These are phyloP conservation scores for Parasteatoda tepidariorum DNA, from an alignment of 1,140 invertebrate species.

Conservation along the genomic window DNA sequence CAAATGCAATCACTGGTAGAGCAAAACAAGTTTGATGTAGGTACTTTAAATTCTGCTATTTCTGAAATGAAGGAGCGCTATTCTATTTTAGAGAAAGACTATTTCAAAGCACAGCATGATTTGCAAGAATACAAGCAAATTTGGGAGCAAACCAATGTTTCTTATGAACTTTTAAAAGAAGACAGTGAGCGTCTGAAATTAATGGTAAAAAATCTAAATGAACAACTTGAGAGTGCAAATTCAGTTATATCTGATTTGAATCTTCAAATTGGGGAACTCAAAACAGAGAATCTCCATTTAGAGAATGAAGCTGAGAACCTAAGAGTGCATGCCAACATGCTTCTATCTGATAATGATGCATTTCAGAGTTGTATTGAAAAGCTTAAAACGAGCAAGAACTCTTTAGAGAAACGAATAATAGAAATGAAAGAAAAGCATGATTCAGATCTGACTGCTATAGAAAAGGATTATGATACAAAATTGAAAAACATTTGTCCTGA, in stretches of 20 bases:
- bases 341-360: slow-evolving; percentile 43
- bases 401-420: slow-evolving; percentile 4
- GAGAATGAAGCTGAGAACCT: slow-evolving; percentile 28
- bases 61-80: slow-evolving; percentile 20
- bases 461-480: not conserved
- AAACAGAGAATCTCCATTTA: slow-evolving; percentile 24
- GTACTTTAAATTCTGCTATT: not conserved
- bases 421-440: slow-evolving; percentile 12
- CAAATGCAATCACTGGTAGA: not conserved
- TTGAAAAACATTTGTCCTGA: not conserved
- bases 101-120: slow-evolving; percentile 6
- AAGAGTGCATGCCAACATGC: slow-evolving; percentile 45
- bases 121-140: slow-evolving; percentile 27
- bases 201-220: not conserved
- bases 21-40: not conserved
- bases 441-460: not conserved
- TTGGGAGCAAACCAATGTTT: slow-evolving; percentile 23
- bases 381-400: slow-evolving; percentile 4
- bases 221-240: not conserved
- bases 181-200: slow-evolving; percentile 10
- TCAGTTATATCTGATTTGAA: slow-evolving; percentile 9
- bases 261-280: not conserved
- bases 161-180: slow-evolving; percentile 40
- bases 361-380: slow-evolving; percentile 40
- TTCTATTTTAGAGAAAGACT: slow-evolving; percentile 21